Evolutionary conservation across 2,113 vertebrate species (phyloP).

Genomic region (Rousettus leschenaultii): DNA sequence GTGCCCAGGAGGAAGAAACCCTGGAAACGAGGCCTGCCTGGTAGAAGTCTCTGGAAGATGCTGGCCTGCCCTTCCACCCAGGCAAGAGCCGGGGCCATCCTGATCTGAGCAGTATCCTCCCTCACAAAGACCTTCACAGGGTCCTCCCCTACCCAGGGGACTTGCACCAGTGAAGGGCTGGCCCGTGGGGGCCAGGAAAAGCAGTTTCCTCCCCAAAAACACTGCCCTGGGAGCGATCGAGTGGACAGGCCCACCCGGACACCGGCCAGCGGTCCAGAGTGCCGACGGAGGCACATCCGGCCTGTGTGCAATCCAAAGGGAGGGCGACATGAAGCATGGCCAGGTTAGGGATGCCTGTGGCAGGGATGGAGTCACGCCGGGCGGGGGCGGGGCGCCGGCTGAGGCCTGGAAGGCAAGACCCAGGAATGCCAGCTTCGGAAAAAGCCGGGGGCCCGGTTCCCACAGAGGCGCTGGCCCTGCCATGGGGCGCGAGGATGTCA

Average conservation of each 20-base stretch:
- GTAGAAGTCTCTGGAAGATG: neutral
- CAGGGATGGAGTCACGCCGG: neutral
- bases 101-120: neutral
- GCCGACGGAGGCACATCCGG: rapidly evolving
- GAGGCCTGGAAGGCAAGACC: neutral
- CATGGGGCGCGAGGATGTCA: slow-evolving; percentile 73
- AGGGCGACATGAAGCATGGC: neutral
- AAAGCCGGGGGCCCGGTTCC: slow-evolving; percentile 43
- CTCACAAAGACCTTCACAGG: too few species aligned
- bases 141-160: neutral
- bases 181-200: neutral
- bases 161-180: neutral
- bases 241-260: neutral
- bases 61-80: neutral
- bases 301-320: neutral
- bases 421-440: neutral
- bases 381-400: rapidly evolving
- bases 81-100: neutral
- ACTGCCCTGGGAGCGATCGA: rapidly evolving
- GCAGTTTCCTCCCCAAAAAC: neutral
- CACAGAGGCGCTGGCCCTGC: slow-evolving; percentile 68
- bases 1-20: neutral
- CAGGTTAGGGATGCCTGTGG: neutral
- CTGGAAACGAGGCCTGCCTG: neutral
- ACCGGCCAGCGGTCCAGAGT: neutral